phyloP scores from a whole-genome alignment of 2,113 vertebrate genomes.

The Girardinichthys multiradiatus region DNA sequence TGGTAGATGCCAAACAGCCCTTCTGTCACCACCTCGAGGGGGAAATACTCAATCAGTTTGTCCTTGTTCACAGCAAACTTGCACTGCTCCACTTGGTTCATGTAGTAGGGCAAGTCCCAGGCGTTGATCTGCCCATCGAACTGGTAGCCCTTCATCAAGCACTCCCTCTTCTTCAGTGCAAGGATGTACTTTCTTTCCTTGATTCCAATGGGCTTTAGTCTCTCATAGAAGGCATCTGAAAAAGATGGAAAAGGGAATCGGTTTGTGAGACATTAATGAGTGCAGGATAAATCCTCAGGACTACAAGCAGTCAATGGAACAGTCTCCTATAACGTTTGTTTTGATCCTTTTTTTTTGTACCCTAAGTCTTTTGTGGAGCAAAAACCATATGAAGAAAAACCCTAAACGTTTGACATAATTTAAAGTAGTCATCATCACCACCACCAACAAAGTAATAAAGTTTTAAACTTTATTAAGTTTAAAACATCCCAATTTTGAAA shows the following conservation, averaged over 20 bases:
- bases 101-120: slow-evolving; percentile 95
- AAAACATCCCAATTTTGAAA: too few relatives aligned
- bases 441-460: too few relatives aligned
- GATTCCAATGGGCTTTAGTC: slow-evolving; percentile 85
- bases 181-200: slow-evolving; percentile 89
- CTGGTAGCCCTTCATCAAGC: slow-evolving; percentile 80
- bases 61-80: slow-evolving; percentile 93
- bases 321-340: too few relatives aligned
- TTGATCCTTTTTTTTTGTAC: too few relatives aligned
- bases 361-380: background rate
- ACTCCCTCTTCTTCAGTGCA: slow-evolving; percentile 89
- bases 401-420: too few relatives aligned
- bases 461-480: too few relatives aligned
- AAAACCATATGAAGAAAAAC: too few relatives aligned
- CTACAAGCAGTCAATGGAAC: background rate
- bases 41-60: slow-evolving; percentile 93
- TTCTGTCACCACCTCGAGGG: slow-evolving; percentile 89
- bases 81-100: slow-evolving; percentile 91
- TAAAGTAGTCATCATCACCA: too few relatives aligned
- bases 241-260: background rate
- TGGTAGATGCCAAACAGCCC: slow-evolving; percentile 91
- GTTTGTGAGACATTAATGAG: too few relatives aligned
- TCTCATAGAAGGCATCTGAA: slow-evolving; percentile 80
- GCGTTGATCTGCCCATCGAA: slow-evolving; percentile 90
- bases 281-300: background rate